Evolutionary conservation across 2,797 vertebrate genomes (phyloP).

Genomic region (Micromesistius poutassou): DNA sequence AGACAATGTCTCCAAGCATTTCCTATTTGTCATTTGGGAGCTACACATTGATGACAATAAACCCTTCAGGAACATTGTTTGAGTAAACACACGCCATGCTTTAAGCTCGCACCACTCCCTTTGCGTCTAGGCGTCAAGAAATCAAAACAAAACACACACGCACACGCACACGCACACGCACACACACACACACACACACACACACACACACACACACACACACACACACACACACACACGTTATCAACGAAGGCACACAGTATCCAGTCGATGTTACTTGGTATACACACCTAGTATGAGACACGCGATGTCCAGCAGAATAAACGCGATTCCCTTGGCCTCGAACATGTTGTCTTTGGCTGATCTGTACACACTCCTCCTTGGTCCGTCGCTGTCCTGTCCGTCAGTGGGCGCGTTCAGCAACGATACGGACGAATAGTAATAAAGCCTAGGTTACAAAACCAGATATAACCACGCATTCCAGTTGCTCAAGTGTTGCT

Average conservation of each 20-base stretch:
- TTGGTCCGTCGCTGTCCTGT: too few species aligned
- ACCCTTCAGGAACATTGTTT: neutral
- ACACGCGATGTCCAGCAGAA: conserved; percentile 86
- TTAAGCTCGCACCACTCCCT: neutral
- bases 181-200: neutral
- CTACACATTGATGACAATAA: neutral
- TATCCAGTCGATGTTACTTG: neutral
- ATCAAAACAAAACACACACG: neutral
- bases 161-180: neutral
- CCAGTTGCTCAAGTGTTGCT: neutral
- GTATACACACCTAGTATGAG: conserved; percentile 84
- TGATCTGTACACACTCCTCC: neutral
- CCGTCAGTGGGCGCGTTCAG: neutral
- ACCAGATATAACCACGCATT: neutral
- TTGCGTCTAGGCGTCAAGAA: neutral
- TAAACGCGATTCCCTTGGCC: conserved; percentile 81
- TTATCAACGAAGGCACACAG: neutral
- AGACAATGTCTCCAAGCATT: neutral
- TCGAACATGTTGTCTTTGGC: conserved; percentile 83
- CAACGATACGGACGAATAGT: neutral
- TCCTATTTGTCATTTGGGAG: neutral
- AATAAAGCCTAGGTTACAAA: neutral
- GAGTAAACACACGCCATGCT: neutral
- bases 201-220: neutral
- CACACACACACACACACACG: neutral